Evolutionary conservation across 1,140 invertebrate genomes (phyloP).

Genomic region (Pseudomyrmex flavicornis): DNA sequence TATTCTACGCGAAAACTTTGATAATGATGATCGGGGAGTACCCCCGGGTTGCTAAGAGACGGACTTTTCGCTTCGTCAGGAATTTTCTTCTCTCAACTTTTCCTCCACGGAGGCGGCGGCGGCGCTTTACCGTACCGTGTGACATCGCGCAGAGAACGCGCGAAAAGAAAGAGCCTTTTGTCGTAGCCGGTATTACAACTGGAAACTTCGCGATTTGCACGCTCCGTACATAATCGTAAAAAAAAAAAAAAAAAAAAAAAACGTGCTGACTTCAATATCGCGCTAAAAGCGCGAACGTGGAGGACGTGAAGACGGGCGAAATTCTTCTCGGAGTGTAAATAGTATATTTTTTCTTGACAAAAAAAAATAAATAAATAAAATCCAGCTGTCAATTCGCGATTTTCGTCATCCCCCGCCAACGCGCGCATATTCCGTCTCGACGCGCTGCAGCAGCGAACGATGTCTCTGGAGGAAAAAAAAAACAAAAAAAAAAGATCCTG

Average conservation of each 20-base stretch:
- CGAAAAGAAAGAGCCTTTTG: constrained; percentile 45
- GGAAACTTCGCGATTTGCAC: constrained; percentile 49
- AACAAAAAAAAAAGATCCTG: not conserved
- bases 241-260: not conserved
- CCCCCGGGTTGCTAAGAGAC: too few species aligned
- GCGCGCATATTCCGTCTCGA: too few species aligned
- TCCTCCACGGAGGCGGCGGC: not conserved
- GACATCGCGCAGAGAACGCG: constrained; percentile 1
- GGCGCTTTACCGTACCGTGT: constrained; percentile 2
- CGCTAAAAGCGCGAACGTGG: not conserved
- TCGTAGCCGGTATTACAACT: constrained; percentile 7
- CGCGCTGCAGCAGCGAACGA: not conserved
- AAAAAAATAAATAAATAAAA: not conserved
- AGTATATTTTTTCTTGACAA: not conserved
- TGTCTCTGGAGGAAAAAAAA: not conserved
- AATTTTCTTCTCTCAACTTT: constrained; percentile 58
- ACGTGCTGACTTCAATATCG: not conserved
- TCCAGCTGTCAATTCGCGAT: constrained; percentile 23
- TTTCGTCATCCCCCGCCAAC: not conserved
- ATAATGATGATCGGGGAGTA: constrained; percentile 48
- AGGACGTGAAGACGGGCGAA: not conserved
- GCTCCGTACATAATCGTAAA: constrained; percentile 39
- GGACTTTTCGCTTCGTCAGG: constrained; percentile 26
- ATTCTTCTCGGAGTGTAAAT: not conserved
- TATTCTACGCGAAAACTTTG: constrained; percentile 43